These are phyloP conservation scores for Autographa gamma DNA, from an alignment of 2,888 invertebrate species.

Conservation along the genomic window DNA sequence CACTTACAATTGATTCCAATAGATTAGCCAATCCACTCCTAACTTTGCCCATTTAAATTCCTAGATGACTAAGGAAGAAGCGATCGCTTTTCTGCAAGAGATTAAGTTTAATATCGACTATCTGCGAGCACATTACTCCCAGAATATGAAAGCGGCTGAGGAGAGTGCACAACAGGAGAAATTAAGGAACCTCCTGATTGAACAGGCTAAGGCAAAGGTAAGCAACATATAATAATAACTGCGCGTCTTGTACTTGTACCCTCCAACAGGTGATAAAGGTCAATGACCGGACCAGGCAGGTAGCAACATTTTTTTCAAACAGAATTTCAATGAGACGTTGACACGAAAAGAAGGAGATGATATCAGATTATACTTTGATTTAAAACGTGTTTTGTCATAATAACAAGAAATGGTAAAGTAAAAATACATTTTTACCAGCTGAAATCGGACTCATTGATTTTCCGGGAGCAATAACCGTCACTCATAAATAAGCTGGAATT, in stretches of 20 bases:
- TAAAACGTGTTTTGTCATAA: too few species aligned
- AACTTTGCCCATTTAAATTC: constrained; percentile 24
- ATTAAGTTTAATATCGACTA: constrained; percentile 93
- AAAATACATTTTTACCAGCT: neutral
- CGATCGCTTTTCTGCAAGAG: constrained; percentile 92
- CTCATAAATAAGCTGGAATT: neutral
- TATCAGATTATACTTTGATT: too few species aligned
- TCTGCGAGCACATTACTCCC: constrained; percentile 90
- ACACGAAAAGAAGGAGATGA: too few species aligned
- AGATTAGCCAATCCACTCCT: neutral
- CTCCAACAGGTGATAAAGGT: too few species aligned
- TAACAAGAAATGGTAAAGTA: too few species aligned
- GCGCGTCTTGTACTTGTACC: too few species aligned
- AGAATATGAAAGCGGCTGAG: constrained; percentile 81
- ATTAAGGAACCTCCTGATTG: constrained; percentile 77
- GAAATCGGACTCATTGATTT: neutral
- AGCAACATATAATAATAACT: neutral
- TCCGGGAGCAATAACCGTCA: neutral
- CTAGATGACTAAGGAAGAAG: constrained; percentile 93
- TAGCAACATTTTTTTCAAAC: too few species aligned
- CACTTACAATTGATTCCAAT: constrained; percentile 6
- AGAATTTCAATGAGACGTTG: too few species aligned
- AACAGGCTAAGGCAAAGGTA: constrained; percentile 82
- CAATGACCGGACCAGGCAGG: too few species aligned
- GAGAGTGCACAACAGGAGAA: constrained; percentile 83